Evolutionary conservation across 2,888 invertebrate genomes (phyloP), one percentile per base, ranked within the genome.

Genomic region (Synanthedon vespiformis): DNA sequence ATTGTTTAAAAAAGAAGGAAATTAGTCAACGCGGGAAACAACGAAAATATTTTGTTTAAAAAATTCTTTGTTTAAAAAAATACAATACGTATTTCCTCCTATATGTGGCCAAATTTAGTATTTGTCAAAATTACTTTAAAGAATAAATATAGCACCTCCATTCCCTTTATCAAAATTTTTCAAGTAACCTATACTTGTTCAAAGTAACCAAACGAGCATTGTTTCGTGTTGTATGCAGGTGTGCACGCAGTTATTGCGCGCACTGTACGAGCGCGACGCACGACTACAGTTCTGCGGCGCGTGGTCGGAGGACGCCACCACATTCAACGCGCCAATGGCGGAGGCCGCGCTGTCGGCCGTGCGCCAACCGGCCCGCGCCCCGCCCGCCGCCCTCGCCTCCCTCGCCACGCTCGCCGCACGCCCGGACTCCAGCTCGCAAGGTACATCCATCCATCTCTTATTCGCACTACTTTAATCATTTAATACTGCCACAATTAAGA

Each of bases 191-290:
- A 34, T 34, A 34, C 27, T 6, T 27, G 27, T 4, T 27, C 27
- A 5, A 27, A 27, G 27, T 27, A 1, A 27, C 6, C 6, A 5
- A 27, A 27, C 6, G 6, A 6, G 6, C 1, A 1, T 5, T 27
- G 27, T 27, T 27, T 11, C 1, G 44, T 14, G n/a, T n/a, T 44
- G 13, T 44, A 44, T 14, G 44, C 63, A 92, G 91, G 90, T 90
- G 55, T 90, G 90, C 44, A 93, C 95, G 3, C 89, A 90, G n/a
- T 85, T 96, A 12, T 83, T 97, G 4, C 91, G 94, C 54, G 93
- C 94, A 62, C 86, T 98, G 56, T 94, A 98, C 80, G 93, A 92
- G 13, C 89, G 98, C 18, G 98, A 99, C 85, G 89, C 94, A 27
- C 90, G 98, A 27, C 89, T 95, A 63, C 67, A 81, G 61, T 88